Base-by-base conservation (phyloP, 2,797 vertebrate species). In the Rhabdophis nuchalis region DNA sequence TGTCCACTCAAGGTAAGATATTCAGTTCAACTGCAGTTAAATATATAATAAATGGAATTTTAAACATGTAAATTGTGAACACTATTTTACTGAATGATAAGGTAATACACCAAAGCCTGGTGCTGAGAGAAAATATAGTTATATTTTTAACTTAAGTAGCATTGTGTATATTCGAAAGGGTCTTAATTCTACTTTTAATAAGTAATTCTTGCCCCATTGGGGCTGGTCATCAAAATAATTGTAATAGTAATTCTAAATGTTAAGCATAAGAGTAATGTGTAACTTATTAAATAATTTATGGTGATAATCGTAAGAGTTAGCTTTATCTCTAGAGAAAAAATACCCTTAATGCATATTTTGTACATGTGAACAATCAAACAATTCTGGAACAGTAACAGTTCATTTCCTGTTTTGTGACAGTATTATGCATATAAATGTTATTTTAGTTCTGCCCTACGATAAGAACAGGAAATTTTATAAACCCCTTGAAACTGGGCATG, bases 1-100 rank as follows among this genome's bases (percentile, higher is more conserved):
- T 96, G 64, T 77, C 96, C 89, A 64, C 93, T 92, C 96, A 97
- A 98, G 98, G 99, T 99, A 98, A 94, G 56, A 1, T 11, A 1
- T 85, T 61, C 11, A 18, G 88, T 29, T 11, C 29, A 0, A 1
- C 1, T 88, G 0, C 13, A 23, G 0, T 72, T 18, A 0, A 13
- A 1, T 91, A 32, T 56, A 53, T 68, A 72, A 86, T 64, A 72
- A 57, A 6, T 56, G 25, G 2, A 52, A 36, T 85, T n/a, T 29
- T 25, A 29, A 68, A 68, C 86, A 53, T 85, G 16, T 92, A 46
- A 46, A 86, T n/a, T 61, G 36, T 64, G 53, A 20, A 77, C 46
- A 46, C 25, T 61, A 2, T 91, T 87, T 91, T 60, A 7, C 25
- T n/a, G 68, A 87, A 46, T 2, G 3, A 52, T 57, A 72, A 88